phyloP scores from a whole-genome alignment of 37 sponge, comb jelly and placozoan genomes.

The Aplysina aerophoba region DNA sequence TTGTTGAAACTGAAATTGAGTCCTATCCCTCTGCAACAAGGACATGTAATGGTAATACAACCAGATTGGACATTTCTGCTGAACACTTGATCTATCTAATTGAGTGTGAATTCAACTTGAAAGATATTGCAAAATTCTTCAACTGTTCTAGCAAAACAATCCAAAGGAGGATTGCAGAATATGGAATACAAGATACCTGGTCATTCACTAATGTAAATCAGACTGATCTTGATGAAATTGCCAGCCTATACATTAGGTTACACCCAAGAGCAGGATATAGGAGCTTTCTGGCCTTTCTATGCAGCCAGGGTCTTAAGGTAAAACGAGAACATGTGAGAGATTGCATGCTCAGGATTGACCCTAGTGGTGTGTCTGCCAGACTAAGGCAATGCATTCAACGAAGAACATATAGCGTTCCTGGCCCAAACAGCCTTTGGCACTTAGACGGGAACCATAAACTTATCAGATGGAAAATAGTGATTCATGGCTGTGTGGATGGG shows the following conservation, averaged over 20 bases:
- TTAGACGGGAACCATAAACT: slow-evolving; percentile 53
- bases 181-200: slow-evolving; percentile 2
- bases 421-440: slow-evolving; percentile 52
- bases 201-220: background rate
- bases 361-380: slow-evolving; percentile 25
- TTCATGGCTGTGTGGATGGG: slow-evolving; percentile 67
- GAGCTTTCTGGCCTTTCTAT: background rate
- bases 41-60: no score
- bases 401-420: slow-evolving; percentile 16
- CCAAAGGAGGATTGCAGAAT: slow-evolving; percentile 20
- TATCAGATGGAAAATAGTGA: slow-evolving; percentile 63
- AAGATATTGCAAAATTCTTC: slow-evolving; percentile 31
- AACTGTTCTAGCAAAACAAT: slow-evolving; percentile 7
- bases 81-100: no score
- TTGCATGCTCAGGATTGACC: slow-evolving; percentile 31
- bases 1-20: no score
- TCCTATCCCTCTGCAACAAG: no score
- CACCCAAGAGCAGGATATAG: slow-evolving; percentile 23
- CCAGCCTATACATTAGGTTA: background rate
- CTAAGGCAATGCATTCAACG: slow-evolving; percentile 25
- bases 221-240: slow-evolving; percentile 18
- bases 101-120: no score
- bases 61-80: no score
- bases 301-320: background rate
- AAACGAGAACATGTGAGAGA: slow-evolving; percentile 17